Percentiles rank a stretch among this genome's conserved stretches.
These are phyloP conservation scores for Parthenolecanium corni DNA, from an alignment of 2,888 invertebrate genomes.

Conservation along the genomic window DNA sequence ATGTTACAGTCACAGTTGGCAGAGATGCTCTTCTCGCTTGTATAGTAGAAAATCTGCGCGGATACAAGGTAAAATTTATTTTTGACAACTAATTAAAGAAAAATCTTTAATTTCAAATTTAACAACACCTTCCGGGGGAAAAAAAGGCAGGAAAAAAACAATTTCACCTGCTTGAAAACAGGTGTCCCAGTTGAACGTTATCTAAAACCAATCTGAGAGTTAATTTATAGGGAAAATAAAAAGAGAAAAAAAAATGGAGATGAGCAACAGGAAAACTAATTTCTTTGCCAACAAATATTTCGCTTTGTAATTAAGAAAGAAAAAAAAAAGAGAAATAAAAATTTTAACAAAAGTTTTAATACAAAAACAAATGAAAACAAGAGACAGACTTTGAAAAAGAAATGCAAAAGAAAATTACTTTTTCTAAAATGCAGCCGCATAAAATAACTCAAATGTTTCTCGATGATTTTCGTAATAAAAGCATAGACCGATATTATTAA, in stretches of 20 bases:
- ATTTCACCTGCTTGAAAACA: neutral
- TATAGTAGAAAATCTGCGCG: slow-evolving; percentile 75
- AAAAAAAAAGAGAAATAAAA: neutral
- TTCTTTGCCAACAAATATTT: neutral
- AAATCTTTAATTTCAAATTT: no score
- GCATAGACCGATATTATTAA: slow-evolving; percentile 20
- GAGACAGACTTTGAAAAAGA: no score
- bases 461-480: slow-evolving; percentile 7
- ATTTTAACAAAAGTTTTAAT: no score
- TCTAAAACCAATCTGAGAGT: slow-evolving; percentile 5
- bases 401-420: neutral
- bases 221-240: neutral
- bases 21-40: slow-evolving; percentile 77
- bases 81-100: neutral
- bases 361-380: neutral
- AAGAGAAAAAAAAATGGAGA: neutral
- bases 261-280: neutral
- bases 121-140: no score
- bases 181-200: neutral
- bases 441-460: neutral
- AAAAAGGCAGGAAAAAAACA: neutral
- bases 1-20: slow-evolving; percentile 79
- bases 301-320: neutral
- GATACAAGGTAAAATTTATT: slow-evolving; percentile 57
- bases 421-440: no score